phyloP scores from a whole-genome alignment of 1,140 invertebrate genomes.

The Tetramorium parvispinum region DNA sequence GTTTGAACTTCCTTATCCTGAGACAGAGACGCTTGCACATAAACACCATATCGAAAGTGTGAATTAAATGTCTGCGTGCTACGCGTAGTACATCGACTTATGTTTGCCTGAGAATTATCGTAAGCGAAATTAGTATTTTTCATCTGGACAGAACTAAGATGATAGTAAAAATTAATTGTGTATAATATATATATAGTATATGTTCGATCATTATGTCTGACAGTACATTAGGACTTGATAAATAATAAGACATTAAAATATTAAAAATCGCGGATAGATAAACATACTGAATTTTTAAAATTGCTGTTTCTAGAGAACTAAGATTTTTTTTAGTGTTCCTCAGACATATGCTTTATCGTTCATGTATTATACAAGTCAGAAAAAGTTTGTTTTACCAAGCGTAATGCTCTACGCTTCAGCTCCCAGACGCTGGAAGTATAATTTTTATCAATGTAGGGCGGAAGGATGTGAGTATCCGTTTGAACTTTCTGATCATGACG shows the following conservation, averaged over 20 bases:
- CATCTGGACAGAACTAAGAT: neutral
- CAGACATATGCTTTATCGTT: neutral
- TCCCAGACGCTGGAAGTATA: constrained; percentile 94
- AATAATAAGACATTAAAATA: neutral
- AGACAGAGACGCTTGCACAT: constrained; percentile 85
- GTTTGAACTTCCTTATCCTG: constrained; percentile 87
- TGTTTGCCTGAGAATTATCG: constrained; percentile 84
- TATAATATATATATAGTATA: neutral
- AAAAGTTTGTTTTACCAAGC: constrained; percentile 86
- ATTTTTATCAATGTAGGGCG: constrained; percentile 87
- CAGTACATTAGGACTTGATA: neutral
- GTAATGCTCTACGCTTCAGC: constrained; percentile 89
- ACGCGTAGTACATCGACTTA: constrained; percentile 87
- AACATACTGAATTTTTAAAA: neutral
- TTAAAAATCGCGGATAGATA: neutral
- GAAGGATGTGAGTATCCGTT: constrained; percentile 89
- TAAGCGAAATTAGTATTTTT: constrained; percentile 16
- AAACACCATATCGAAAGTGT: constrained; percentile 84
- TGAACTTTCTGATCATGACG: constrained; percentile 88
- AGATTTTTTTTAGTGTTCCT: neutral
- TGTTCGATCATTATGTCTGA: neutral
- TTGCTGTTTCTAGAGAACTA: neutral
- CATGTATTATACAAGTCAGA: neutral
- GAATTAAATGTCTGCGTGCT: constrained; percentile 88
- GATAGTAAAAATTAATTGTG: neutral